phyloP scores from a whole-genome alignment of 1,140 invertebrate genomes.

The Reticulitermes speratus region DNA sequence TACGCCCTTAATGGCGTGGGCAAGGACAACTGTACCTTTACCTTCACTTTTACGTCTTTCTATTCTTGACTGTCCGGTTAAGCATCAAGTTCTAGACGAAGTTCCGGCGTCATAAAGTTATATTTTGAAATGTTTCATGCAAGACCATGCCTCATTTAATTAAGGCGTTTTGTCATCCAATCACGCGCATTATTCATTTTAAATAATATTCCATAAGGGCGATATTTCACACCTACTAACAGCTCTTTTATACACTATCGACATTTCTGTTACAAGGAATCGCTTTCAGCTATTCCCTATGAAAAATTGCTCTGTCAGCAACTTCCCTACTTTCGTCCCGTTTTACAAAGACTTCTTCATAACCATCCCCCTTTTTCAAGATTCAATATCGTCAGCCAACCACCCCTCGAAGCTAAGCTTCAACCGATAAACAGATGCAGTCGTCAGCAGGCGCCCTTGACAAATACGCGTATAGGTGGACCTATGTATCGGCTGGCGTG shows the following conservation, averaged over 20 bases:
- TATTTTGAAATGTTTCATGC: too few species aligned
- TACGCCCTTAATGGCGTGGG: too few species aligned
- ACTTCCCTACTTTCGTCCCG: not conserved
- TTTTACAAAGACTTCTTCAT: not conserved
- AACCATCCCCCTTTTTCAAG: not conserved
- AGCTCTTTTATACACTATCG: not conserved
- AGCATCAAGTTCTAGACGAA: too few species aligned
- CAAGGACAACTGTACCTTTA: too few species aligned
- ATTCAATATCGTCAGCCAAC: not conserved
- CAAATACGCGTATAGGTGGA: not conserved
- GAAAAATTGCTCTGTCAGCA: not conserved
- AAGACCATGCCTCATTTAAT: too few species aligned
- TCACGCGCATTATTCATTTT: not conserved
- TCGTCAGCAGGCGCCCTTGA: not conserved
- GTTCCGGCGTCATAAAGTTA: too few species aligned
- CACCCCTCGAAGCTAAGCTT: not conserved
- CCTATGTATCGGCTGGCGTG: too few species aligned
- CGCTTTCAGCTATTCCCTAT: not conserved
- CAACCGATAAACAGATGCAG: not conserved
- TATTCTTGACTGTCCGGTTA: too few species aligned
- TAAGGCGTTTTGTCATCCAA: not conserved
- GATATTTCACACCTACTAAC: not conserved
- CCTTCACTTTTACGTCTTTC: too few species aligned
- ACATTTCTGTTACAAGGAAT: not conserved
- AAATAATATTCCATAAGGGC: not conserved